Evolutionary conservation across 2,797 vertebrate species (phyloP).

Genomic region (Tenualosa ilisha): DNA sequence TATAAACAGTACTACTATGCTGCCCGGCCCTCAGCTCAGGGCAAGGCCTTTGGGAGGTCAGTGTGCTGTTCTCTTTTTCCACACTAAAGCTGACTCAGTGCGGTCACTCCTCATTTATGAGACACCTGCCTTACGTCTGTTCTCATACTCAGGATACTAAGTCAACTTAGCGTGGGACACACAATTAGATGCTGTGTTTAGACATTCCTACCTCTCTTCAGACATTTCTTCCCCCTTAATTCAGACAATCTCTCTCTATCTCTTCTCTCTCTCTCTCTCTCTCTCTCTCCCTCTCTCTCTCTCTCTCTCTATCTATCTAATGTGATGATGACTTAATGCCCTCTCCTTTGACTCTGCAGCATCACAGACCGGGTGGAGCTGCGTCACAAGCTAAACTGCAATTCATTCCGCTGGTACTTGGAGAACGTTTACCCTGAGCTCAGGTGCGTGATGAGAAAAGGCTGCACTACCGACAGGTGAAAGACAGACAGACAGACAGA

Average conservation of each 20-base stretch:
- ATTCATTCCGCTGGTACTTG: conserved; percentile 97
- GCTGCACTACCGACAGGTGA: neutral
- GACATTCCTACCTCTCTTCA: conserved; percentile 9
- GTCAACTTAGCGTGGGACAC: neutral
- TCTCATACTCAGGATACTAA: neutral
- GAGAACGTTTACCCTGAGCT: conserved; percentile 97
- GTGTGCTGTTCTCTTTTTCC: conserved; percentile 34
- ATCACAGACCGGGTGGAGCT: conserved; percentile 86
- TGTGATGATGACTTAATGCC: neutral
- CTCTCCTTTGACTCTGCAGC: conserved; percentile 62
- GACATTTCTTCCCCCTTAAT: neutral
- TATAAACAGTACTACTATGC: conserved; percentile 98
- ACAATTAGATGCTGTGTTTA: neutral
- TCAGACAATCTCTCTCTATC: neutral
- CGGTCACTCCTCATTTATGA: neutral
- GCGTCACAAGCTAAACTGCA: conserved; percentile 90
- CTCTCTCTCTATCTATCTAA: neutral
- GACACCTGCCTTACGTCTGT: neutral
- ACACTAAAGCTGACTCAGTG: neutral
- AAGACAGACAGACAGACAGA: neutral
- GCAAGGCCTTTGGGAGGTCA: conserved; percentile 93
- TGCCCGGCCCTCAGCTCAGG: conserved; percentile 91
- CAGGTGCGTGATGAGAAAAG: conserved; percentile 71
- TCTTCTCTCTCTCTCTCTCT: neutral
- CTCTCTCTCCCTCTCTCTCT: neutral